Evolutionary conservation across 1,140 invertebrate species (phyloP).

Genomic region (Proctacanthus coquilletti): DNA sequence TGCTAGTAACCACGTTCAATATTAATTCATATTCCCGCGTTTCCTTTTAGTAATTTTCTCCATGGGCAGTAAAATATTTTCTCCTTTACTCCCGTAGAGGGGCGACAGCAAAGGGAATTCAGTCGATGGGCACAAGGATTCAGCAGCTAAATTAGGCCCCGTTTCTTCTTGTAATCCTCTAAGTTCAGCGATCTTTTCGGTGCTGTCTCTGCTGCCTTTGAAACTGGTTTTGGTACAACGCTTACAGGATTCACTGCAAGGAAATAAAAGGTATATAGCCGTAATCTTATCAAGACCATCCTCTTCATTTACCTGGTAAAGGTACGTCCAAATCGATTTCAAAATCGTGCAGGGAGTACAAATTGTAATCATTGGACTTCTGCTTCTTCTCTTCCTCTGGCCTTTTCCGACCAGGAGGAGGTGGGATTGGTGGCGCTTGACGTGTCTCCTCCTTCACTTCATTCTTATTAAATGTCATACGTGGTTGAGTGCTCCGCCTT

Average conservation of each 20-base stretch:
- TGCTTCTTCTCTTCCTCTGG: conserved; percentile 25
- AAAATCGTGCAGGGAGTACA: conserved; percentile 91
- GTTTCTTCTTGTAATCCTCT: conserved; percentile 92
- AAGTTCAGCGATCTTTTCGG: conserved; percentile 83
- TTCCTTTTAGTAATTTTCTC: no score
- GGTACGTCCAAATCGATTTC: conserved; percentile 88
- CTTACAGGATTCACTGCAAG: conserved; percentile 50
- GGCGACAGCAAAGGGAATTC: no score
- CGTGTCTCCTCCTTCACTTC: conserved; percentile 30
- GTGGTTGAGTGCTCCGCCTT: conserved; percentile 75
- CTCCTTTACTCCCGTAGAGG: no score
- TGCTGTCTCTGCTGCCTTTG: conserved; percentile 58
- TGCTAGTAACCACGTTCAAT: no score
- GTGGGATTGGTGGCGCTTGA: conserved; percentile 9
- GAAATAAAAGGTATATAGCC: conserved; percentile 9
- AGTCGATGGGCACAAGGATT: no score
- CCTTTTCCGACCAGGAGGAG: conserved; percentile 15
- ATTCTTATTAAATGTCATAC: conserved; percentile 58
- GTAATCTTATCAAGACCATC: no score
- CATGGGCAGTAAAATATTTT: no score
- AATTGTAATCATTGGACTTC: conserved; percentile 48
- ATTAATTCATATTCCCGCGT: no score
- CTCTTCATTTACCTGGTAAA: conserved; percentile 42
- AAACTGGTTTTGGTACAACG: conserved; percentile 56
- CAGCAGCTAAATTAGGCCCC: conserved; percentile 73